Conservation (phyloP, 2,113 vertebrate species). For the Martes martes region DNA sequence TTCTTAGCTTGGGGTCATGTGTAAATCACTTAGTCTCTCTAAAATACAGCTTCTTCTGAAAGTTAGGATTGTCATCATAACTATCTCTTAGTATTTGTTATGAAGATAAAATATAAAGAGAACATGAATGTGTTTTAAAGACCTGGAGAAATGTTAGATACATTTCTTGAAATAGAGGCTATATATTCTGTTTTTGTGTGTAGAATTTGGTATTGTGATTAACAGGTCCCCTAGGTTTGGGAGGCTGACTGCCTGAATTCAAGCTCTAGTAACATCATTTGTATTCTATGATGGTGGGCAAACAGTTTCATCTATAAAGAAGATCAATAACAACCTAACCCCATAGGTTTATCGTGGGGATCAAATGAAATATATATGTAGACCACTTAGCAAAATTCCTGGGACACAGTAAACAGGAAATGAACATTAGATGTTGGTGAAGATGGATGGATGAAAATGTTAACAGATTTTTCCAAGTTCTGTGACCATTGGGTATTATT, state of each 20-base stretch:
- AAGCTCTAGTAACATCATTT: not conserved
- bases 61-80: not conserved
- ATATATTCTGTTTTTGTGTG: not conserved
- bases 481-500: not conserved
- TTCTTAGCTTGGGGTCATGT: not conserved
- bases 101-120: not conserved
- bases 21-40: not conserved
- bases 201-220: not conserved
- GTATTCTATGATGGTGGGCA: not conserved
- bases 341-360: not conserved
- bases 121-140: not conserved
- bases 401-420: not conserved
- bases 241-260: not conserved
- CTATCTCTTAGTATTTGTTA: not conserved
- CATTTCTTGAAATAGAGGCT: not conserved
- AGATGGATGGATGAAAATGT: not conserved
- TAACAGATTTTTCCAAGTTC: not conserved
- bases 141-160: not conserved
- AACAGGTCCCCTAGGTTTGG: not conserved
- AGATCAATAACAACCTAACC: not conserved
- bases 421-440: not conserved
- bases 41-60: not conserved
- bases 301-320: not conserved
- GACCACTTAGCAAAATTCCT: not conserved
- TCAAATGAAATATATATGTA: not conserved